These are phyloP conservation scores for Mesoligia furuncula DNA, from an alignment of 2,888 invertebrate species.

Conservation along the genomic window DNA sequence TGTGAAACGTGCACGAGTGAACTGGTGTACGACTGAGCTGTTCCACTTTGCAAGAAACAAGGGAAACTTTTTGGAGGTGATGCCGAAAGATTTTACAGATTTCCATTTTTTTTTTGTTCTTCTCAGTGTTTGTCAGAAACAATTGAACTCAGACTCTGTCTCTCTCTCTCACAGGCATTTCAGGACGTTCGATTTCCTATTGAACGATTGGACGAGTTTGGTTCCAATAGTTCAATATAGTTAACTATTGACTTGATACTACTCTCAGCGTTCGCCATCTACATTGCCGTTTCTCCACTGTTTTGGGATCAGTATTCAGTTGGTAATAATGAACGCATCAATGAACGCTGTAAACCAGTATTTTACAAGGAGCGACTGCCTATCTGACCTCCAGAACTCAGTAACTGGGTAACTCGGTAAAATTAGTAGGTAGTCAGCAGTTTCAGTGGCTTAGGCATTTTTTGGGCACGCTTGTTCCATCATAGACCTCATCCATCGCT, in stretches of 20 bases:
- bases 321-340: background rate
- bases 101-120: fast-evolving
- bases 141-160: background rate
- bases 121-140: background rate
- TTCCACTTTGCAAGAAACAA: background rate
- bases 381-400: background rate
- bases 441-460: too few relatives aligned
- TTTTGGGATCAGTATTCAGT: background rate
- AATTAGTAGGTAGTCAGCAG: background rate
- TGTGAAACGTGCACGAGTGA: background rate
- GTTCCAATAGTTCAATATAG: too few relatives aligned
- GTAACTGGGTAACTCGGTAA: background rate
- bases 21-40: background rate
- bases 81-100: background rate
- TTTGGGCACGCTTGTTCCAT: too few relatives aligned
- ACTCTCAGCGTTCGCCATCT: background rate
- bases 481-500: too few relatives aligned
- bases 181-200: background rate
- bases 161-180: too few relatives aligned
- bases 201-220: background rate
- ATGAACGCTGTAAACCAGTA: background rate
- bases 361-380: background rate
- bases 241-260: background rate
- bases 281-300: background rate
- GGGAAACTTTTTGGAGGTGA: background rate